Percentiles rank a stretch among this genome's conserved stretches.
Evolutionary conservation across 2,797 vertebrate species (phyloP).

Genomic region (Anguilla obscura): DNA sequence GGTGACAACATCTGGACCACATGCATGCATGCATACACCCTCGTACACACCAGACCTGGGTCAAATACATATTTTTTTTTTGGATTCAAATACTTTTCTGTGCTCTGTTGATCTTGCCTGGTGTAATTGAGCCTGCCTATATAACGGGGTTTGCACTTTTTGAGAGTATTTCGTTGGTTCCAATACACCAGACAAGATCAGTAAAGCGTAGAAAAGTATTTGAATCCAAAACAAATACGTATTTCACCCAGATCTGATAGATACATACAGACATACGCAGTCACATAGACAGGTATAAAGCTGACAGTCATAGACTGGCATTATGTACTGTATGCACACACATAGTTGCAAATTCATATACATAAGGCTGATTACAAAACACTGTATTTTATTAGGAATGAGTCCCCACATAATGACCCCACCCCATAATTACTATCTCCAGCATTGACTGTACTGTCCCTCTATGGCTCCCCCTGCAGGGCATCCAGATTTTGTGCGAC

Average conservation of each 20-base stretch:
- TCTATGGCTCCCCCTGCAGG: slow-evolving; percentile 67
- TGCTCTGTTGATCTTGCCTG: no score
- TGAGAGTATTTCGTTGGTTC: no score
- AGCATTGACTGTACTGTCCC: background rate
- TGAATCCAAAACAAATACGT: no score
- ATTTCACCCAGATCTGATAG: background rate
- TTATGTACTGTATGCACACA: background rate
- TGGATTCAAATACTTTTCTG: no score
- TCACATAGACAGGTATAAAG: background rate
- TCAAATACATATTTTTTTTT: background rate
- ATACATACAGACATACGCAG: background rate
- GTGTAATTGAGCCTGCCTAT: no score
- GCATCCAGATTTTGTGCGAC: slow-evolving; percentile 86
- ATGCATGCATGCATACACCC: background rate
- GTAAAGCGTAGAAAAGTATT: no score
- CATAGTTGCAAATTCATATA: background rate
- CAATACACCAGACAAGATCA: no score
- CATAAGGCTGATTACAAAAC: background rate
- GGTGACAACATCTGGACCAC: slow-evolving; percentile 65
- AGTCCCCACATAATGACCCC: background rate
- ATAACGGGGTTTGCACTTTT: no score
- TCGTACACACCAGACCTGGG: background rate
- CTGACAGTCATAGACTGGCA: background rate
- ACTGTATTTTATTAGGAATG: background rate
- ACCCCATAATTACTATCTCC: background rate